Percentiles rank a stretch among this genome's conserved stretches.
Conservation (phyloP, 1,140 invertebrate species). For the Coptotermes formosanus region DNA sequence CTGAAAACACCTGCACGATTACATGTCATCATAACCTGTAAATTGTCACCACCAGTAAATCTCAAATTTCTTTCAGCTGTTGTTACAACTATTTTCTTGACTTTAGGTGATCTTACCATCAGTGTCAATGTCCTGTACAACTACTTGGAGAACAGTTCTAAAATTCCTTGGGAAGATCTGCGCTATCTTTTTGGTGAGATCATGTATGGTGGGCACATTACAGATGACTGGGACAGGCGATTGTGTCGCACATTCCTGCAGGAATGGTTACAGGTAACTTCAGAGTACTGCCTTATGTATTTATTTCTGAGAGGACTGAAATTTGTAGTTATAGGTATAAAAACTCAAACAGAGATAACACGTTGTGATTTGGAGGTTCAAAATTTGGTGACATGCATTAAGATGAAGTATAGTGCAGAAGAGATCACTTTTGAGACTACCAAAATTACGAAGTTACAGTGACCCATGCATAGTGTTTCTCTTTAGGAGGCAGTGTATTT, state of each 20-base stretch:
- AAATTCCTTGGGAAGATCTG: conserved; percentile 90
- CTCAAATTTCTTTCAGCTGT: neutral
- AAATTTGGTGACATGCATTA: too few species aligned
- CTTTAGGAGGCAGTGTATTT: too few species aligned
- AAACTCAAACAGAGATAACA: too few species aligned
- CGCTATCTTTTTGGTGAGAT: conserved; percentile 93
- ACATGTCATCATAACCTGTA: too few species aligned
- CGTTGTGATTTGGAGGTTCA: too few species aligned
- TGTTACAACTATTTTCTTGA: conserved; percentile 46
- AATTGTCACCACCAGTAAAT: neutral
- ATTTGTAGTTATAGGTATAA: too few species aligned
- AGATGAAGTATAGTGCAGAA: too few species aligned
- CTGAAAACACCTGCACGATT: too few species aligned
- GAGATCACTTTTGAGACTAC: too few species aligned
- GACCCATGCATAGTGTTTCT: too few species aligned
- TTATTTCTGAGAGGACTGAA: neutral
- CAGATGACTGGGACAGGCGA: conserved; percentile 91
- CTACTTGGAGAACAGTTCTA: conserved; percentile 86
- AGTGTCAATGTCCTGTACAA: conserved; percentile 89
- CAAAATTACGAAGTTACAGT: too few species aligned
- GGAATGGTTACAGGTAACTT: conserved; percentile 16
- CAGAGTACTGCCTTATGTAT: neutral
- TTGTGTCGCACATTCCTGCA: conserved; percentile 85
- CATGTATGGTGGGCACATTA: conserved; percentile 96
- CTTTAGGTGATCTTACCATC: conserved; percentile 90